Conservation (phyloP, 2,797 vertebrate genomes). For the Arrhamphus sclerolepis region DNA sequence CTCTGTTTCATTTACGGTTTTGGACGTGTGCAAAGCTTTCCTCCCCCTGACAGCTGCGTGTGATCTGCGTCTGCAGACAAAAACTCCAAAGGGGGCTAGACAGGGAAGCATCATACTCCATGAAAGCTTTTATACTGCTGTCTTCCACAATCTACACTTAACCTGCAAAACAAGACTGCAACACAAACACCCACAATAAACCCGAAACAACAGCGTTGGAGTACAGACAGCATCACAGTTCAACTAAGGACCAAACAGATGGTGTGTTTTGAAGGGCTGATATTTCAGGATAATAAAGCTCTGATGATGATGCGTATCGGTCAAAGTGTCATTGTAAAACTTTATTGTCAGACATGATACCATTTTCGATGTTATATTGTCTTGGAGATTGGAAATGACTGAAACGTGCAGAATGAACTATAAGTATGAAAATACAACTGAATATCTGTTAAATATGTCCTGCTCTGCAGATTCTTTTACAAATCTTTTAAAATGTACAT, state of each 20-base stretch:
- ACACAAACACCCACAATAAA: slow-evolving; percentile 16
- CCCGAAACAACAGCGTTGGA: too few relatives aligned
- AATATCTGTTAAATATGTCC: slow-evolving; percentile 6
- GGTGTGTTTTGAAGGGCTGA: not conserved
- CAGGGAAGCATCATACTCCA: slow-evolving; percentile 63
- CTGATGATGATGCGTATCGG: not conserved
- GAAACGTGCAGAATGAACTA: not conserved
- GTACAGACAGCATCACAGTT: slow-evolving; percentile 9
- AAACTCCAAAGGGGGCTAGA: slow-evolving; percentile 66
- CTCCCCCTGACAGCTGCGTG: slow-evolving; percentile 71
- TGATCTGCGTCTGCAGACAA: slow-evolving; percentile 76
- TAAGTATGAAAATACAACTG: not conserved
- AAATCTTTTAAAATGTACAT: slow-evolving; percentile 9
- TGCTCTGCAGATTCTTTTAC: not conserved
- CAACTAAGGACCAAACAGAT: not conserved
- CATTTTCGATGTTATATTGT: not conserved
- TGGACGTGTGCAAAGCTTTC: slow-evolving; percentile 79
- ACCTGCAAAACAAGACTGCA: slow-evolving; percentile 22
- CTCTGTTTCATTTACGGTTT: slow-evolving; percentile 63
- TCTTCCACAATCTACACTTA: slow-evolving; percentile 23
- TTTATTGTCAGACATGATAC: not conserved
- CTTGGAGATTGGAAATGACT: not conserved
- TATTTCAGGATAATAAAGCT: not conserved
- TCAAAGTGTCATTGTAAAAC: not conserved
- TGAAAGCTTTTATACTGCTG: slow-evolving; percentile 58